Evolutionary conservation across 2,888 invertebrate species (phyloP), one percentile per base, ranked within the genome.

Genomic region (Leistus spinibarbis): DNA sequence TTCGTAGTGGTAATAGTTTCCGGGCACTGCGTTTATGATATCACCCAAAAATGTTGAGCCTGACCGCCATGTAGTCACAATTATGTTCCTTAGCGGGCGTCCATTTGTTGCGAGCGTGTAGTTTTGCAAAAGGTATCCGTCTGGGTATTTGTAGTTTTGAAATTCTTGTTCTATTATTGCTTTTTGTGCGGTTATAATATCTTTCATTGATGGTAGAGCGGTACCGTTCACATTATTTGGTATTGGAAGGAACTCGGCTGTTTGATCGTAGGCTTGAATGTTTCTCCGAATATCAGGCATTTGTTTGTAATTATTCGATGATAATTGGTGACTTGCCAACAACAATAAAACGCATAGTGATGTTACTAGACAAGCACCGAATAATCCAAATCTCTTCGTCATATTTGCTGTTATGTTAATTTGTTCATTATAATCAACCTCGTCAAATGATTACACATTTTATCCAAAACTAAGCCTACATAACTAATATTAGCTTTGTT

Each of bases 11-110:
- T 96, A 96, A 85, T 90, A 96, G 84, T 93, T 96, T 27, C 91
- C 95, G 17, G 96, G 95, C 83, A 95, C 90, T 23, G 95, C 89
- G 84, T 94, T 94, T 64, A 96, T 84, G 60, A 95, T 90, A 82
- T 95, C 95, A 70, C 95, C 96, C 69, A 96, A 88, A 84, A 96
- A 96, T 53, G 96, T 96, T 19, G 96, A 95, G 4, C 96, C 96
- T 3, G 95, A 95, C 79, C 96, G 89, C 95, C 96, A 96, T 13
- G 95, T 95, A n/a, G 95, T 94, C 76, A 95, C 86, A 78, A 96
- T 91, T 64, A 96, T 85, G 84, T 92, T 95, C 78, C 93, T 88
- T 75, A 94, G 83, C 3, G 95, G 95, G 75, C 86, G 88, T 13
- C 95, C 95, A 57, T 90, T 90, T 56, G 89, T 87, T 79, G 92